phyloP scores from a whole-genome alignment of 2,888 invertebrate genomes.

The Arrhopalites spinosus region DNA sequence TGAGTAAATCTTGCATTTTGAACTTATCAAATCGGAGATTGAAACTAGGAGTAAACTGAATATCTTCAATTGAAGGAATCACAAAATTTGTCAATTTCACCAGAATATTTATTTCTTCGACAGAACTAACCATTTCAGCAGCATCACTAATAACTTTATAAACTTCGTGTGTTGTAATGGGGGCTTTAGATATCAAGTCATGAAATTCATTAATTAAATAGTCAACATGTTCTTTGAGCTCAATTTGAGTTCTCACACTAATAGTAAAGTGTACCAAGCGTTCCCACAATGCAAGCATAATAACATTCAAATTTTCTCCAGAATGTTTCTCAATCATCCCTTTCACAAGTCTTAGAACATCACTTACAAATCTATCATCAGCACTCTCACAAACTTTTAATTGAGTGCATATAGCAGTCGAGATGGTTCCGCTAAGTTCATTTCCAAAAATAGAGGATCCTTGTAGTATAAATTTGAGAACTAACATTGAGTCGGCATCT shows the following conservation, averaged over 20 bases:
- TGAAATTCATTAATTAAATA: slow-evolving; percentile 19
- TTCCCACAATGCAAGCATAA: slow-evolving; percentile 19
- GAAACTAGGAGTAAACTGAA: slow-evolving; percentile 10
- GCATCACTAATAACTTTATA: neutral
- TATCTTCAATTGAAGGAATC: neutral
- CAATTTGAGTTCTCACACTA: neutral
- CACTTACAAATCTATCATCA: slow-evolving; percentile 16
- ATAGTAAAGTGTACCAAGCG: slow-evolving; percentile 14
- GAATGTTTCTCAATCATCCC: slow-evolving; percentile 11
- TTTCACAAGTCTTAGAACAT: slow-evolving; percentile 19
- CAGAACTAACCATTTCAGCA: neutral
- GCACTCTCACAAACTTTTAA: slow-evolving; percentile 1
- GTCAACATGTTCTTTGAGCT: slow-evolving; percentile 13
- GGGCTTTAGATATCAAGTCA: neutral
- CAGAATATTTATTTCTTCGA: slow-evolving; percentile 12
- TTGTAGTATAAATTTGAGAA: slow-evolving; percentile 31
- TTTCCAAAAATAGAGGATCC: slow-evolving; percentile 22
- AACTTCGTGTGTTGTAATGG: neutral
- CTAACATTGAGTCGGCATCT: slow-evolving; percentile 15
- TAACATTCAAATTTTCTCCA: neutral
- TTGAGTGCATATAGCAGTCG: slow-evolving; percentile 13
- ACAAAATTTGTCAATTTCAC: slow-evolving; percentile 11
- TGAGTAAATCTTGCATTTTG: slow-evolving; percentile 20
- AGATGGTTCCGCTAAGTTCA: neutral
- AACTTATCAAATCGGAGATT: slow-evolving; percentile 20